These are phyloP conservation scores for Platysteira castanea DNA, from an alignment of 2,113 vertebrate genomes.

Conservation along the genomic window DNA sequence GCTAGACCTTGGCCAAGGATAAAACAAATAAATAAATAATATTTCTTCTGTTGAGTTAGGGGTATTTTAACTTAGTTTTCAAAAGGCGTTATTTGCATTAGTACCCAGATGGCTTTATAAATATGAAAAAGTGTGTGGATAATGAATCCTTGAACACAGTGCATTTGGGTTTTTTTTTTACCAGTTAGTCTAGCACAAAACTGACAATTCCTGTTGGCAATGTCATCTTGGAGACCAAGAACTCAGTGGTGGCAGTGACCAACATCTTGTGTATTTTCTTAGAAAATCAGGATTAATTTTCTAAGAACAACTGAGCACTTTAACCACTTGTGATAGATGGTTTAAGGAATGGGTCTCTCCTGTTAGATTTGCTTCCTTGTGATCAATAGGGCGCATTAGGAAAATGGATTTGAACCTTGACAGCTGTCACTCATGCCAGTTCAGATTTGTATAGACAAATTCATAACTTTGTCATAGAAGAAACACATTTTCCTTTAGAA, in stretches of 20 bases:
- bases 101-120: slow-evolving; percentile 8
- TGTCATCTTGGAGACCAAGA: background rate
- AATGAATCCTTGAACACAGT: background rate
- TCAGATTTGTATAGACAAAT: background rate
- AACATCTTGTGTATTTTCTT: background rate
- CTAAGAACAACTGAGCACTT: background rate
- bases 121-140: slow-evolving; percentile 29
- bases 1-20: slow-evolving; percentile 35
- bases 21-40: background rate
- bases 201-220: background rate
- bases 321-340: background rate
- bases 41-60: slow-evolving; percentile 40
- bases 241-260: background rate
- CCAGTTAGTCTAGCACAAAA: background rate
- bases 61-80: background rate
- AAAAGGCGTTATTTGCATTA: slow-evolving; percentile 48
- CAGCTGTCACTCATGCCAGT: background rate
- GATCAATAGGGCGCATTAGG: background rate
- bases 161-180: background rate
- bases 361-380: background rate
- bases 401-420: background rate
- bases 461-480: background rate
- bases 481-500: background rate
- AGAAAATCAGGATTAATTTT: slow-evolving; percentile 6
- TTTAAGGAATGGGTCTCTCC: background rate